Percentiles rank a stretch among this genome's conserved stretches.
These are phyloP conservation scores for Hylia prasina DNA, from an alignment of 2,113 vertebrate species.

Conservation along the genomic window DNA sequence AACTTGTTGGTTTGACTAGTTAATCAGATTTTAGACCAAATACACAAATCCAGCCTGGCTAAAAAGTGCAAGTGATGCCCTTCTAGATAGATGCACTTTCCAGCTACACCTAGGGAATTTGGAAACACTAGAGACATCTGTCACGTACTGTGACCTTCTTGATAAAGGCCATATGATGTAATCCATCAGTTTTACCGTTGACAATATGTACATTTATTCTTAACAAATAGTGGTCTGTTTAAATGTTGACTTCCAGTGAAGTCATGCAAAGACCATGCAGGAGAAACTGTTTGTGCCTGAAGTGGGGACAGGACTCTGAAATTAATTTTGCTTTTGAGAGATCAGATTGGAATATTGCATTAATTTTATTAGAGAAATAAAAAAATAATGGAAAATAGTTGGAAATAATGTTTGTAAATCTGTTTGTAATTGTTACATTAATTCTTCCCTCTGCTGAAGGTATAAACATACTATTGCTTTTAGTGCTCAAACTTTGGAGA, in stretches of 20 bases:
- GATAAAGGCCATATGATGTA: neutral
- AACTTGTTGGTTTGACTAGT: neutral
- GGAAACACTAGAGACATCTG: neutral
- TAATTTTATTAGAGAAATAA: neutral
- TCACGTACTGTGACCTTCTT: neutral
- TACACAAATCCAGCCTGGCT: neutral
- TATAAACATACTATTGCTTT: neutral
- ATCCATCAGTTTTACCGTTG: neutral
- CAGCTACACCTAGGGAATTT: neutral
- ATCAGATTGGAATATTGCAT: neutral
- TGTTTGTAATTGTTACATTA: neutral
- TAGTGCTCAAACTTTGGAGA: neutral
- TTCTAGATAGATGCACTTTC: neutral
- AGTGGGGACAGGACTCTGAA: neutral
- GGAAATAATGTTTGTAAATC: neutral
- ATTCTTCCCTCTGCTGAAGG: neutral
- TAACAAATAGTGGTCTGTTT: neutral
- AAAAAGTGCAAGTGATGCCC: neutral
- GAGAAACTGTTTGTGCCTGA: neutral
- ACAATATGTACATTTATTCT: neutral
- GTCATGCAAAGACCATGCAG: neutral
- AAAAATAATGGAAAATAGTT: neutral
- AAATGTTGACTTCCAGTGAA: neutral
- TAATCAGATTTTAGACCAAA: neutral
- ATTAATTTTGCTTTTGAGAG: neutral